Base-by-base conservation (phyloP, 2,888 invertebrate genomes). In the Ormyrus labotus region DNA sequence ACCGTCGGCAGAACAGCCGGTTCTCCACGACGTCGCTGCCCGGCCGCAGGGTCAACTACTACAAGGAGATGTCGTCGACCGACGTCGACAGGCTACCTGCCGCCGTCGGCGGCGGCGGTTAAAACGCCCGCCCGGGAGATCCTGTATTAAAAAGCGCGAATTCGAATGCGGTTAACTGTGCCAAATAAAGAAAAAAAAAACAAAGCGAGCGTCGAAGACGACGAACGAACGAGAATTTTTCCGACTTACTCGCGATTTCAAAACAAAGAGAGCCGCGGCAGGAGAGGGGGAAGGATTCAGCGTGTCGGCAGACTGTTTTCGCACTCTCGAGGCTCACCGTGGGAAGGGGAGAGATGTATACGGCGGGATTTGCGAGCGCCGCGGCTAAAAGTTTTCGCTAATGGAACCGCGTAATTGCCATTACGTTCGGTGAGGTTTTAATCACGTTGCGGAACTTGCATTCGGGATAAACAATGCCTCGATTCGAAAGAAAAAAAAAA, bases 11-110 rank as follows among this genome's bases (percentile, higher is more conserved):
- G 0, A 80, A 73, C 74, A 68, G 53, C 58, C 73, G 78, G 60
- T 78, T 65, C 57, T 74, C 69, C 3, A 57, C 82, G 0, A 77
- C 82, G 13, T 61, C 58, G 0, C 74, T 72, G 3, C 68, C 74
- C 2, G 65, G 79, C 6, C 73, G 84, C 11, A 83, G 85, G 45
- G 64, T 73, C 7, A 82, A 81, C 76, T 81, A 82, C 63, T 83
- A 85, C 82, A 76, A 82, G 50, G 85, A 84, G 50, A 78, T 82
- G 58, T 80, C 85, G 60, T 78, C 84, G 57, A 83, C 77, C 51
- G 84, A 86, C 58, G 81, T 83, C 13, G 83, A 83, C 60, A 83
- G 83, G 81, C 81, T 84, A 10, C 81, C 70, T 78, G 10, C 13
- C 13, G 55, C 61, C 9, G 51, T 64, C 48, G 74, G 65, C 19